These are phyloP conservation scores for Cydia pomonella DNA, from an alignment of 1,140 invertebrate genomes.

Conservation along the genomic window DNA sequence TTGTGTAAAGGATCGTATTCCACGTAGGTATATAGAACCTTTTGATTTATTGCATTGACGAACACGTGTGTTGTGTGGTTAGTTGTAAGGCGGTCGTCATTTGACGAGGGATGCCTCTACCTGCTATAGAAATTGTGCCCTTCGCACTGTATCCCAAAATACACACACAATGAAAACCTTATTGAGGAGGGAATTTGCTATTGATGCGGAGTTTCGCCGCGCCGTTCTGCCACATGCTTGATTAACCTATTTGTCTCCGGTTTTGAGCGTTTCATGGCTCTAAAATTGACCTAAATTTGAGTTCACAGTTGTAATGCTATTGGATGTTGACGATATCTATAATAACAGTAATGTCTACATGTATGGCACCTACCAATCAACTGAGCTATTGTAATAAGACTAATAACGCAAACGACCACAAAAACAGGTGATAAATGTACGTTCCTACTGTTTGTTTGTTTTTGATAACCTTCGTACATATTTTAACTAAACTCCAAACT, in stretches of 20 bases:
- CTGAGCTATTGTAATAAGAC: too few relatives aligned
- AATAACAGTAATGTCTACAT: too few relatives aligned
- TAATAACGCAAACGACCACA: too few relatives aligned
- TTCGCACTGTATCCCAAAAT: constrained; percentile 39
- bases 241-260: constrained; percentile 43
- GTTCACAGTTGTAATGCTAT: constrained; percentile 38
- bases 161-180: constrained; percentile 49
- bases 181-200: constrained; percentile 58
- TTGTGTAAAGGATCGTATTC: constrained; percentile 21
- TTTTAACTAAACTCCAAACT: too few relatives aligned
- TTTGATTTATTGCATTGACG: constrained; percentile 40
- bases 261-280: constrained; percentile 36
- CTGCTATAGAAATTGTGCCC: constrained; percentile 61
- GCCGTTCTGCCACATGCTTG: constrained; percentile 50
- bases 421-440: too few relatives aligned
- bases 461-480: too few relatives aligned
- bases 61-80: constrained; percentile 47
- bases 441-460: too few relatives aligned
- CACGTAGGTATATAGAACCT: not conserved
- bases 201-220: constrained; percentile 52
- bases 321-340: constrained; percentile 7
- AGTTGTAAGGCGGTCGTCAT: constrained; percentile 38
- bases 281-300: constrained; percentile 35
- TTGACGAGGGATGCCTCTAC: constrained; percentile 57
- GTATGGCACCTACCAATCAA: too few relatives aligned